Percentiles rank a stretch among this genome's conserved stretches.
These are phyloP conservation scores for Perca fluviatilis DNA, from an alignment of 2,113 vertebrate species.

Conservation along the genomic window DNA sequence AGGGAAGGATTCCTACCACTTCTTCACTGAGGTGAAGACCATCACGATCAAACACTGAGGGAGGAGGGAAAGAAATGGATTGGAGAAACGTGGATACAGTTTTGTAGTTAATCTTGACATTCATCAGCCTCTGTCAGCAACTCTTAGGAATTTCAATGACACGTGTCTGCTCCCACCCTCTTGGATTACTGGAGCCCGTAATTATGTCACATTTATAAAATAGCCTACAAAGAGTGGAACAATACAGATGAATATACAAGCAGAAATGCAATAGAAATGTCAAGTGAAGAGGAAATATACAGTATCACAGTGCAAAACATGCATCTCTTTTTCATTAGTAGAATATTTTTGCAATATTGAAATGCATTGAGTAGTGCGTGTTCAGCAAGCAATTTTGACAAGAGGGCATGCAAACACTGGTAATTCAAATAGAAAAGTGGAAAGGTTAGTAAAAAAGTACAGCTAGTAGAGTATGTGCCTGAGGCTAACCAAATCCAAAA, in stretches of 20 bases:
- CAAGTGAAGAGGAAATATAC: neutral
- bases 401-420: neutral
- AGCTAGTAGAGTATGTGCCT: neutral
- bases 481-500: neutral
- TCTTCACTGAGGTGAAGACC: constrained; percentile 97
- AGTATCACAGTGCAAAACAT: neutral
- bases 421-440: neutral
- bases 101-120: constrained; percentile 11
- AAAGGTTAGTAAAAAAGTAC: neutral
- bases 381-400: neutral
- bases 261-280: neutral
- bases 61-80: constrained; percentile 14
- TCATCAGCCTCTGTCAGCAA: neutral
- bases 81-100: neutral
- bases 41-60: constrained; percentile 93
- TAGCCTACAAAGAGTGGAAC: neutral
- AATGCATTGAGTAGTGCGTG: neutral
- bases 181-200: neutral
- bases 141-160: neutral
- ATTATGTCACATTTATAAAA: constrained; percentile 17
- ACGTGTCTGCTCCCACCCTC: neutral
- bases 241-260: neutral
- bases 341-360: neutral
- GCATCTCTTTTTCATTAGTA: neutral
- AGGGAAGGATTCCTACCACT: constrained; percentile 93